Evolutionary conservation across 2,888 invertebrate genomes (phyloP), one percentile per base, ranked within the genome.

Genomic region (Periphyllus acericola): DNA sequence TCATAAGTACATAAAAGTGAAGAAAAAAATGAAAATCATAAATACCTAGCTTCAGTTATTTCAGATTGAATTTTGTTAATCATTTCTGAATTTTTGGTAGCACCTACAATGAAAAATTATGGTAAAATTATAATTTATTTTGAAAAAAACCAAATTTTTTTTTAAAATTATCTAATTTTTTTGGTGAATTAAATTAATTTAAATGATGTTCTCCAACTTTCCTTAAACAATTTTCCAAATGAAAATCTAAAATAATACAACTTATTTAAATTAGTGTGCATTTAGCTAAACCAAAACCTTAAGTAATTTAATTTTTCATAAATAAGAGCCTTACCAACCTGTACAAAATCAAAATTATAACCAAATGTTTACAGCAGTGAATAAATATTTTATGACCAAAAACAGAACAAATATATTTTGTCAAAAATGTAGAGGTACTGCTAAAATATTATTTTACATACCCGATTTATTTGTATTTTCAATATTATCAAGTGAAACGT

Each of bases 41-140:
- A 52, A 68, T 81, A 87, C 86, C 74, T 74, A 32, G 80, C 86
- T 74, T 87, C 80, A 72, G 72, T 60, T 60, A 87, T 87, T 80
- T 80, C 86, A 40, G 34, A 60, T 40, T 87, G 32, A 80, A 87
- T 74, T 81, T 87, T 74, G 21, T 87, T 60, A 71, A 80, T 72
- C 60, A 80, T 72, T 74, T 87, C 60, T 32, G 40, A 34, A 87
- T 71, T 80, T 60, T 74, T 60, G 60, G 36, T 34, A 79, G n/a
- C 34, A 60, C 29, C 72, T 72, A 68, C 2, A 80, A 86, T 11
- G 52, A 71, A n/a, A 84, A 68, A 29, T 34, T 21, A 32, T 36
- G 29, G 8, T 4, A 76, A 76, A 52, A 52, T 68, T 52, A 29
- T n/a, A 72, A 40, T 11, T 32, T n/a, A 55, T 52, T 9, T 55